Base-by-base conservation (phyloP, 2,113 vertebrate species). In the Anser brachyrhynchus region DNA sequence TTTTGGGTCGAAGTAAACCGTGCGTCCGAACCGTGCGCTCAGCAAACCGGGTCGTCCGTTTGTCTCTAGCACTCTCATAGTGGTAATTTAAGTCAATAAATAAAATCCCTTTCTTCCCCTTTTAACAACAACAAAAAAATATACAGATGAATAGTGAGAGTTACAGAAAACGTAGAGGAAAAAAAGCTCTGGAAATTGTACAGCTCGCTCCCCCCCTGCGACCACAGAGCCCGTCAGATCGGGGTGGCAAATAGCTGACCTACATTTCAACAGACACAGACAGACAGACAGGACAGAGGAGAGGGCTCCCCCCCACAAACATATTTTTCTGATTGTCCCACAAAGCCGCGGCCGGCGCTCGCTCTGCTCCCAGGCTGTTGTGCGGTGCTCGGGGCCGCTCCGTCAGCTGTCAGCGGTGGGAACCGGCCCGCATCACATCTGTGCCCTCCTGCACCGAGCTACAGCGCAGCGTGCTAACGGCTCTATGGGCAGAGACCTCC, bases 211-310 rank as follows among this genome's bases (percentile, higher is more conserved):
- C 46, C 84, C 73, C 84, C 79, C 95, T 86, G 91, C 74, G 79
- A 71, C 83, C 61, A 90, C 97, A 98, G 97, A 97, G 87, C 95
- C 90, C 91, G 93, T 93, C 97, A 94, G 96, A 96, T 96, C 62
- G 97, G 97, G 91, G 98, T 96, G 97, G 98, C 92, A 98, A 97
- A 97, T 94, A 96, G 97, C 98, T 96, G 97, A 98, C 98, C 98
- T 98, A 97, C 96, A 98, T 96, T 95, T 97, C 92, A 92, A 96
- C 96, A 96, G 96, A 97, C 93, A 97, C 97, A 97, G 97, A 97
- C 97, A 97, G 96, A 98, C 97, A 87, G 96, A 98, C 97, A 97
- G 97, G 97, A 98, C 97, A 95, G 96, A 97, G 96, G 95, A 96
- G 96, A 97, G 95, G 96, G 95, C 97, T 97, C 55, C 92, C 97